Evolutionary conservation across 2,797 vertebrate species (phyloP).

Genomic region (Serranus cabrilla): DNA sequence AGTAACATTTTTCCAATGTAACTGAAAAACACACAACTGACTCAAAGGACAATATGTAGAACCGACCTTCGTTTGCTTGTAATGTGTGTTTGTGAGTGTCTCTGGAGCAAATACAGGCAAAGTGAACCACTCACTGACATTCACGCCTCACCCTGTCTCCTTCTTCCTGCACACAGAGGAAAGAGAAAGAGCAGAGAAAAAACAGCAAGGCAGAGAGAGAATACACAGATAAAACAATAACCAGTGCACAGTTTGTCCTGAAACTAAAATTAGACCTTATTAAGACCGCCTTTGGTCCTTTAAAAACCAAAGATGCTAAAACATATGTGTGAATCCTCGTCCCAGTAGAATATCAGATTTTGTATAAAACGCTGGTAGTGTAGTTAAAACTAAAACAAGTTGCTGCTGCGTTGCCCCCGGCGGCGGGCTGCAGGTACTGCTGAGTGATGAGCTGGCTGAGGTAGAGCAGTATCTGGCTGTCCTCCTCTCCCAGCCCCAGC

Average conservation of each 20-base stretch:
- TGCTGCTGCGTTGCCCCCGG: slow-evolving; percentile 67
- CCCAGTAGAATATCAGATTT: slow-evolving; percentile 87
- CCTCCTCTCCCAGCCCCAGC: slow-evolving; percentile 92
- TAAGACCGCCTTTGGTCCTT: slow-evolving; percentile 36
- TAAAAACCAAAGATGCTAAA: slow-evolving; percentile 61
- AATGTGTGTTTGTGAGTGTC: slow-evolving; percentile 21
- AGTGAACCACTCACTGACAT: slow-evolving; percentile 44
- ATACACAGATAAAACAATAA: slow-evolving; percentile 49
- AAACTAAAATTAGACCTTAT: slow-evolving; percentile 57
- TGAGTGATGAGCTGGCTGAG: slow-evolving; percentile 94
- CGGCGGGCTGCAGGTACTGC: slow-evolving; percentile 88
- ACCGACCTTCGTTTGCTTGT: slow-evolving; percentile 17
- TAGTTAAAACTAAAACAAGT: slow-evolving; percentile 93
- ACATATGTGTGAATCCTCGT: slow-evolving; percentile 16
- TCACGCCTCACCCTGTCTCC: slow-evolving; percentile 34
- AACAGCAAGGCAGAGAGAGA: slow-evolving; percentile 50
- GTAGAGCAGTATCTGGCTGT: slow-evolving; percentile 92
- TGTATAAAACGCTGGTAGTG: slow-evolving; percentile 95
- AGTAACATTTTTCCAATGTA: slow-evolving; percentile 14
- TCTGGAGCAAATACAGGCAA: slow-evolving; percentile 33
- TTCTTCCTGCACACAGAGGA: slow-evolving; percentile 32
- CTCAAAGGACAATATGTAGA: slow-evolving; percentile 16
- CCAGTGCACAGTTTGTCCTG: slow-evolving; percentile 48
- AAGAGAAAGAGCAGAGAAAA: slow-evolving; percentile 29
- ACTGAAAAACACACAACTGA: slow-evolving; percentile 28